Base-by-base conservation (phyloP, 2,113 vertebrate genomes). In the Scomber japonicus region DNA sequence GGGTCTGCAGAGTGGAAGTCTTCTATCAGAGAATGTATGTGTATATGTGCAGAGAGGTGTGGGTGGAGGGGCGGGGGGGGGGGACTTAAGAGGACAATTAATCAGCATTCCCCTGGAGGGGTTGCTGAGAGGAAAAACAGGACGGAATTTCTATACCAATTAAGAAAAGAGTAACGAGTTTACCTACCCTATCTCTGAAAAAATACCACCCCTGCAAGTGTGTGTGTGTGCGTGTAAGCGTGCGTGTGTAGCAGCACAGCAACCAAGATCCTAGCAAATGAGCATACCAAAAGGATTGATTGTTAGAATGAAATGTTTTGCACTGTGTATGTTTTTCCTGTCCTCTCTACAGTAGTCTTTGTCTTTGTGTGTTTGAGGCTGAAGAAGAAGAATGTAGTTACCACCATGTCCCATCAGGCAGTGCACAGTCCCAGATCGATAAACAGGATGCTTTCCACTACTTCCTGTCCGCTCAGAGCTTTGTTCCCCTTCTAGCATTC, bases 81-180 rank as follows among this genome's bases (percentile, higher is more conserved):
- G 78, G 62, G 72, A 88, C 83, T 86, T 82, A 46, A 46, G 56
- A 76, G 69, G 89, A 89, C 80, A 91, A 89, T 93, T 92, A 90
- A 88, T 91, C 91, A 90, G 88, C 89, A 86, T 91, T 93, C 85
- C 89, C 85, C 80, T 70, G 65, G 87, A 93, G 88, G 75, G 71
- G 91, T 93, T 94, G 90, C 92, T 87, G 84, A 57, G 92, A 84
- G 80, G 16, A 45, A 51, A 74, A 85, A 85, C 84, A 75, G 64
- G 84, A 85, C 16, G 88, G 93, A 92, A 93, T 93, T 85, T 89
- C 76, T 82, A n/a, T 71, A 85, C 92, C 90, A 93, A 93, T 94
- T 94, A 90, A 87, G 82, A 85, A 90, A 90, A 89, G 88, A 91
- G 87, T 90, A 90, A 92, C 88, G 76, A 93, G 90, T 93, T 93